Percentiles rank a stretch among this genome's conserved stretches.
These are phyloP conservation scores for Sylvicola cinctus DNA, from an alignment of 2,888 invertebrate genomes.

Conservation along the genomic window DNA sequence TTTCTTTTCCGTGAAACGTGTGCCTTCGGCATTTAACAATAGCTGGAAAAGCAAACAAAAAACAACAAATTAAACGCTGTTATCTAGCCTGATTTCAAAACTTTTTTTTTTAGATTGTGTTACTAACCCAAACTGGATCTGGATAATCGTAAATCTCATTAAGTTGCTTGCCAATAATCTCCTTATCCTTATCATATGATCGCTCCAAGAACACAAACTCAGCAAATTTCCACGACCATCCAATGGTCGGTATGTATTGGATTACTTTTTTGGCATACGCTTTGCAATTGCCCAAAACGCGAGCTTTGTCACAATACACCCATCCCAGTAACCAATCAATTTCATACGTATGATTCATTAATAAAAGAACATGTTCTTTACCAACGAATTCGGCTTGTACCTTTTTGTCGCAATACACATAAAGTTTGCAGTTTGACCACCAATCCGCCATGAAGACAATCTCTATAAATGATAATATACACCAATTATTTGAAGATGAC, in stretches of 20 bases:
- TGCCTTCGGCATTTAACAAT: conserved; percentile 81
- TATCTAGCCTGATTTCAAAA: too few species aligned
- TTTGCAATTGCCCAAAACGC: conserved; percentile 80
- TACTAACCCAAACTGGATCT: conserved; percentile 68
- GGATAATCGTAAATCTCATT: conserved; percentile 70
- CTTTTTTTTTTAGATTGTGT: not conserved
- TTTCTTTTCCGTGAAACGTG: conserved; percentile 72
- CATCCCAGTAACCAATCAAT: conserved; percentile 92
- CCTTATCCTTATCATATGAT: conserved; percentile 76
- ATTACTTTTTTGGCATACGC: conserved; percentile 87
- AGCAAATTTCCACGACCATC: conserved; percentile 93
- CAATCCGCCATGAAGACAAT: conserved; percentile 82
- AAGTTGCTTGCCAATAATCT: conserved; percentile 60
- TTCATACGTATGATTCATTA: conserved; percentile 93
- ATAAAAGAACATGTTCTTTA: conserved; percentile 69
- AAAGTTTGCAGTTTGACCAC: conserved; percentile 65
- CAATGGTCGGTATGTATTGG: conserved; percentile 76
- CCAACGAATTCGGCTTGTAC: conserved; percentile 61
- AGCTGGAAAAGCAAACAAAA: conserved; percentile 32
- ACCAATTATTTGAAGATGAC: conserved; percentile 8
- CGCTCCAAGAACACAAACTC: conserved; percentile 88
- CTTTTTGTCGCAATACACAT: conserved; percentile 56
- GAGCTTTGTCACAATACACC: conserved; percentile 65
- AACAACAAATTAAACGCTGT: conserved; percentile 1
- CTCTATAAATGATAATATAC: conserved; percentile 48